Evolutionary conservation across 2,888 invertebrate genomes (phyloP).

Genomic region (Heliconius sara): DNA sequence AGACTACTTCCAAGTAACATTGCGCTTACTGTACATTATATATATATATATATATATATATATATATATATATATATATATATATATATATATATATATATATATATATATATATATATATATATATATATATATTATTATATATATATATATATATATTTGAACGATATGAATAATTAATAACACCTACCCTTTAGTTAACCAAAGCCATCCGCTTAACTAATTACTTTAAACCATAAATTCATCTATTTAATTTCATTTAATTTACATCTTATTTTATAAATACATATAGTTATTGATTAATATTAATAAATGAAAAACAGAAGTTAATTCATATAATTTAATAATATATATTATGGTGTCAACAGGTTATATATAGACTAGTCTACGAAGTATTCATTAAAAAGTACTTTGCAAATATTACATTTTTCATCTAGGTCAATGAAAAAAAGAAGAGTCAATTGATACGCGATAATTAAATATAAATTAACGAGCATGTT

Average conservation of each 20-base stretch:
- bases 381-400: background rate
- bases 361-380: background rate
- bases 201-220: background rate
- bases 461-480: background rate
- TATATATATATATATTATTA: too few relatives aligned
- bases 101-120: too few relatives aligned
- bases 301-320: background rate
- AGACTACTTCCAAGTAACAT: constrained; percentile 25
- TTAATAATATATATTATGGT: background rate
- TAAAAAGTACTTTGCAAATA: background rate
- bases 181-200: background rate
- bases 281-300: background rate
- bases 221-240: background rate
- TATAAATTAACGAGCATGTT: background rate
- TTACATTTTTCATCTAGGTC: background rate
- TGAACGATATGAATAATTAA: background rate
- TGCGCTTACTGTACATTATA: background rate
- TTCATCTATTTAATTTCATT: background rate
- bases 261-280: background rate
- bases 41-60: background rate
- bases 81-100: background rate
- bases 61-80: background rate
- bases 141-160: background rate
- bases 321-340: background rate
- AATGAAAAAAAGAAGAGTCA: background rate